Evolutionary conservation across 2,888 invertebrate species (phyloP), one percentile per base, ranked within the genome.

Genomic region (Lymantria dispar): DNA sequence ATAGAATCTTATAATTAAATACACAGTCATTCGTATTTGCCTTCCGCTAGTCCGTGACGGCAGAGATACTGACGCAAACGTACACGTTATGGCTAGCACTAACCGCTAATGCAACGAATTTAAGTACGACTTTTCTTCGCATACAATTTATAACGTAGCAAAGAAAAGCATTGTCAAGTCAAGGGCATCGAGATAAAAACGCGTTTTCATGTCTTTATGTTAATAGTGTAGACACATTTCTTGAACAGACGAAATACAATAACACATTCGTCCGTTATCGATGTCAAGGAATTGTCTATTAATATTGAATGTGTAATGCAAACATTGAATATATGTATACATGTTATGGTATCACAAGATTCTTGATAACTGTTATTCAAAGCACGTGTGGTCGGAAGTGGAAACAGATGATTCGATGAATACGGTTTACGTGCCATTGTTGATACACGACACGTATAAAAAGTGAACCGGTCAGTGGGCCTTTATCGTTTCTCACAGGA

Each of bases 341-440:
- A 40, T 56, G 36, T 51, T 45, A 51, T 56, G 44, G 49, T 50
- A 51, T 62, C 42, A 48, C 45, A 47, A 60, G 60, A 54, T 60
- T 57, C 40, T 42, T 54, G n/a, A 48, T 48, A 47, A 48, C 48
- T 57, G 69, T 70, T 71, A 72, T 66, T 70, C 64, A 68, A 67
- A 72, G 74, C 81, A 80, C 81, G 79, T 77, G 79, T 71, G 73
- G 65, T 72, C 76, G 74, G 72, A 71, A 72, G 72, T 74, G 72
- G 76, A 72, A 81, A 83, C 86, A 83, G 83, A 86, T 83, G 83
- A 85, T 80, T 79, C 79, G 78, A 81, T 84, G 85, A 87, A 89
- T 85, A 85, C 81, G 75, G 75, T 87, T 87, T 84, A 85, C 83
- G 83, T 87, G 81, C 85, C 85, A 88, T 90, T 88, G 90, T 90